These are phyloP conservation scores for Chironomus tentans DNA, from an alignment of 2,888 invertebrate genomes.

Conservation along the genomic window DNA sequence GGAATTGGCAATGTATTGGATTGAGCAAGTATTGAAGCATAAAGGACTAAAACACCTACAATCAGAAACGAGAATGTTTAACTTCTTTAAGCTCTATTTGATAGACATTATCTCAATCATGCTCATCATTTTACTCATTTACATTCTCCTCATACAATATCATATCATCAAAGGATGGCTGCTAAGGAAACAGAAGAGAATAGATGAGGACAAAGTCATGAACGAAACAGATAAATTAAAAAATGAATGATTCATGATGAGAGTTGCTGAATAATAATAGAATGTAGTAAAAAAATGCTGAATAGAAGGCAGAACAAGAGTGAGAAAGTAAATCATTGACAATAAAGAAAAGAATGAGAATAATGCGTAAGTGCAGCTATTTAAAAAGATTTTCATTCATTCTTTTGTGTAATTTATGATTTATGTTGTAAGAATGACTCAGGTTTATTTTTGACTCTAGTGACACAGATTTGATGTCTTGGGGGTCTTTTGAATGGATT, in stretches of 20 bases:
- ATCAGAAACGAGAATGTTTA: not conserved
- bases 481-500: no score
- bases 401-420: no score
- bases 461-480: no score
- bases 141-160: slow-evolving; percentile 9
- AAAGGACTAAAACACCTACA: slow-evolving; percentile 24
- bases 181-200: not conserved
- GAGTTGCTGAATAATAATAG: not conserved
- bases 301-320: no score
- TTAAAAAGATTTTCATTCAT: no score
- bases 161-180: slow-evolving; percentile 19
- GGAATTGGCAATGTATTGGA: slow-evolving; percentile 27
- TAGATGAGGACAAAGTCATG: slow-evolving; percentile 13
- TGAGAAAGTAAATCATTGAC: no score
- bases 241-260: slow-evolving; percentile 15
- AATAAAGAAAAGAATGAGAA: no score
- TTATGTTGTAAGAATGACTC: no score
- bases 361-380: no score
- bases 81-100: slow-evolving; percentile 21
- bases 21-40: slow-evolving; percentile 24
- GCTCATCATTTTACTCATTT: not conserved
- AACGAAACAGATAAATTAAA: slow-evolving; percentile 21
- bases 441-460: no score
- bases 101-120: slow-evolving; percentile 7
- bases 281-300: no score